A percentile compares a stretch with the other conserved stretches of the same genome.
Conservation (phyloP, 2,113 vertebrate genomes). For the Paraplagusia blochii region DNA sequence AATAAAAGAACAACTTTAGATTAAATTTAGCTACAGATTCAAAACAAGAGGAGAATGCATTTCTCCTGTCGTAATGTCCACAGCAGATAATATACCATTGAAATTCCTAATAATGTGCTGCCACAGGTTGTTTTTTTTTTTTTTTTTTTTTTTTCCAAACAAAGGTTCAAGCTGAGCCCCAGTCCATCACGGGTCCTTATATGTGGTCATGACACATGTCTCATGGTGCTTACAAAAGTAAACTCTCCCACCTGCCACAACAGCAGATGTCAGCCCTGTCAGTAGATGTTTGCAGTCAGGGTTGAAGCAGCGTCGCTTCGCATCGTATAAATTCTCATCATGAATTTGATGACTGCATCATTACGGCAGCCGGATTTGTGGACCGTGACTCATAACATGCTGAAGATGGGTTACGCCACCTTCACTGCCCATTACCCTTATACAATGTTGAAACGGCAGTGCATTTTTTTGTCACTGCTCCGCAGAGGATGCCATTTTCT, state of each 20-base stretch:
- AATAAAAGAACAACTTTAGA: too few relatives aligned
- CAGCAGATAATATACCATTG: conserved; percentile 40
- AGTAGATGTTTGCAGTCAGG: background rate
- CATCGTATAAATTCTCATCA: conserved; percentile 13
- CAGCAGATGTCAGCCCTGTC: conserved; percentile 36
- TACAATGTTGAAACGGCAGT: too few relatives aligned
- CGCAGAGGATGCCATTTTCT: too few relatives aligned
- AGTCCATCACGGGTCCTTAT: conserved; percentile 25
- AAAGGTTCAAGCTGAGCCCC: conserved; percentile 50
- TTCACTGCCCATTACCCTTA: too few relatives aligned
- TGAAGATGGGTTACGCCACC: background rate
- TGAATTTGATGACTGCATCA: background rate
- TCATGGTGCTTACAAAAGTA: conserved; percentile 35
- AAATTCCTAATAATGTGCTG: conserved; percentile 33
- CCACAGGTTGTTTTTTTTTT: too few relatives aligned
- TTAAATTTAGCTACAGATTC: too few relatives aligned
- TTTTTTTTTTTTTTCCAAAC: conserved; percentile 52
- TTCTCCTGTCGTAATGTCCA: background rate
- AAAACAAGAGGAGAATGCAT: background rate
- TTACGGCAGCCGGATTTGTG: background rate
- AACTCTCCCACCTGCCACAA: conserved; percentile 49
- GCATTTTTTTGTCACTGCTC: too few relatives aligned
- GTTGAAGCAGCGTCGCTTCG: background rate
- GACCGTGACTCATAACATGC: background rate
- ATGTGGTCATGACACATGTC: conserved; percentile 10